These are phyloP conservation scores for Bactericera cockerelli DNA, from an alignment of 1,140 invertebrate genomes.

Conservation along the genomic window DNA sequence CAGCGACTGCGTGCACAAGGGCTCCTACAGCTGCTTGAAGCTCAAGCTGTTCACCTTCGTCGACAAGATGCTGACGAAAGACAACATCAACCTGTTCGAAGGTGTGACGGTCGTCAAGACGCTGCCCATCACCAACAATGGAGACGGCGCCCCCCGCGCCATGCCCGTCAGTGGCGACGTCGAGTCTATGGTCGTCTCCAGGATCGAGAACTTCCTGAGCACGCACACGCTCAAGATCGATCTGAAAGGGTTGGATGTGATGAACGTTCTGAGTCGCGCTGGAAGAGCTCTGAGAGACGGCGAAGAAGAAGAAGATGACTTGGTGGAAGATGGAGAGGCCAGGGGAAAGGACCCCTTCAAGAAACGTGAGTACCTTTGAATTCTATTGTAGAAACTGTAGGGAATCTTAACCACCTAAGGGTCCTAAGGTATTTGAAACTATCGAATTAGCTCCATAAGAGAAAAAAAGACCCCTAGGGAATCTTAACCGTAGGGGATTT, in stretches of 20 bases:
- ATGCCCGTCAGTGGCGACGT: constrained; percentile 33
- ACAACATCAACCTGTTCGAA: constrained; percentile 56
- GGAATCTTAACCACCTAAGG: too few relatives aligned
- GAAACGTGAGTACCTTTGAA: constrained; percentile 41
- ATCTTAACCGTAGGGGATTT: too few relatives aligned
- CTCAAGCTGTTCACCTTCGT: constrained; percentile 69
- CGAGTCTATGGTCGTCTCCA: constrained; percentile 45
- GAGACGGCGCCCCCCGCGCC: constrained; percentile 47
- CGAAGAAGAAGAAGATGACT: constrained; percentile 33
- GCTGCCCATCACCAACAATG: constrained; percentile 30
- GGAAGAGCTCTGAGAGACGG: constrained; percentile 57
- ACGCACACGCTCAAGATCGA: constrained; percentile 68
- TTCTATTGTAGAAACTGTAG: too few relatives aligned
- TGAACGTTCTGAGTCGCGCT: constrained; percentile 56
- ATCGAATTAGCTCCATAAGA: too few relatives aligned
- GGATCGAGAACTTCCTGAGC: constrained; percentile 53
- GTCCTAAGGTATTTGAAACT: too few relatives aligned
- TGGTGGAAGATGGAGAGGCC: constrained; percentile 38
- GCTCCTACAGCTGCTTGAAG: constrained; percentile 62
- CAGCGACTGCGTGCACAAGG: constrained; percentile 58
- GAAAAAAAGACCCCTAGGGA: too few relatives aligned
- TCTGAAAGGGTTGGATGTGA: constrained; percentile 64
- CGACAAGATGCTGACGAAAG: constrained; percentile 62
- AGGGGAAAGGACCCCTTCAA: constrained; percentile 40
- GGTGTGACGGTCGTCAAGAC: constrained; percentile 67